phyloP scores from a whole-genome alignment of 2,797 vertebrate genomes.

The Adrianichthys oophorus region DNA sequence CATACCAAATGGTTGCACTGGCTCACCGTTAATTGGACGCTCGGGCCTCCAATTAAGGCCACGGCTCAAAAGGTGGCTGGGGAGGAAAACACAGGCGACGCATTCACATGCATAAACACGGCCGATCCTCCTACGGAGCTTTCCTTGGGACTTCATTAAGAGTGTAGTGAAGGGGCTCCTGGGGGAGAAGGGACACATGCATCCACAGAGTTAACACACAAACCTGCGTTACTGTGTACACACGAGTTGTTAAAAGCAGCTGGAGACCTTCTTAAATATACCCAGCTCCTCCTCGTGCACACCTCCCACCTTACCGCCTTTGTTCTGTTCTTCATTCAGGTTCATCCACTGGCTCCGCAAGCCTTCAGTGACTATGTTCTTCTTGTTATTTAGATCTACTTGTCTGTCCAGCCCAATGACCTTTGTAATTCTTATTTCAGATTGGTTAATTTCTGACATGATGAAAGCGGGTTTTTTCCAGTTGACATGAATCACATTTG shows the following conservation, averaged over 20 bases:
- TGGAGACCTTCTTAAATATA: slow-evolving; percentile 2
- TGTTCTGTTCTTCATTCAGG: too few species aligned
- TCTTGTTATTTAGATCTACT: too few species aligned
- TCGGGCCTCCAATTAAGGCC: slow-evolving; percentile 86
- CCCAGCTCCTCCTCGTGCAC: not conserved
- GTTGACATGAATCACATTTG: too few species aligned
- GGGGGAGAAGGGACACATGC: slow-evolving; percentile 54
- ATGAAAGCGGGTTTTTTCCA: too few species aligned
- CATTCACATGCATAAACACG: slow-evolving; percentile 9
- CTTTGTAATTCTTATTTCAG: too few species aligned
- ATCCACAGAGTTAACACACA: slow-evolving; percentile 2
- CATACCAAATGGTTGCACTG: slow-evolving; percentile 68
- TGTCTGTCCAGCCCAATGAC: too few species aligned
- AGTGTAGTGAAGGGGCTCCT: slow-evolving; percentile 65
- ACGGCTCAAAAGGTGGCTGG: slow-evolving; percentile 79
- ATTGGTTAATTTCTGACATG: too few species aligned
- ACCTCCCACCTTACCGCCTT: not conserved
- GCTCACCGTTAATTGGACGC: slow-evolving; percentile 84
- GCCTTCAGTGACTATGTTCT: too few species aligned
- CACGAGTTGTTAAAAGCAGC: not conserved
- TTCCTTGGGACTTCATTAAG: slow-evolving; percentile 75
- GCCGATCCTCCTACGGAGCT: slow-evolving; percentile 7
- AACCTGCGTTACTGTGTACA: not conserved
- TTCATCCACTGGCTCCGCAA: too few species aligned
- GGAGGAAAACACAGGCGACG: slow-evolving; percentile 73